These are phyloP conservation scores for Argyrosomus regius DNA, from an alignment of 2,797 vertebrate genomes.

Conservation along the genomic window DNA sequence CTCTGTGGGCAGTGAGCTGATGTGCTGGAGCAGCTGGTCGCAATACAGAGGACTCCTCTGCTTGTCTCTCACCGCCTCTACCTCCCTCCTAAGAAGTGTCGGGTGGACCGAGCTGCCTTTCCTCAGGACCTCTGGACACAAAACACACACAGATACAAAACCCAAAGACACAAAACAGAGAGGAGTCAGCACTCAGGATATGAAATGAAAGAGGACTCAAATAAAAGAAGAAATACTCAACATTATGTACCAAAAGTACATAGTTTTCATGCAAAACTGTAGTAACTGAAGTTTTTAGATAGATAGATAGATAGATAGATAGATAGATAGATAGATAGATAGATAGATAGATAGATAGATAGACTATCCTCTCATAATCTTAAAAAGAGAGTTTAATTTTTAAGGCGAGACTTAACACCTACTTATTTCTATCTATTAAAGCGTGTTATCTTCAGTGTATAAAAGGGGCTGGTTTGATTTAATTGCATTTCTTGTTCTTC, in stretches of 20 bases:
- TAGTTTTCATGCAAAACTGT: neutral
- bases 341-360: too few species aligned
- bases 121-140: constrained; percentile 89
- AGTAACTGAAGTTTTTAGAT: neutral
- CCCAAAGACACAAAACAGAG: neutral
- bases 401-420: neutral
- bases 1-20: constrained; percentile 72
- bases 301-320: too few species aligned
- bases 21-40: constrained; percentile 89
- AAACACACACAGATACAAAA: neutral
- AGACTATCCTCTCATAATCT: too few species aligned
- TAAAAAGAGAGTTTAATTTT: neutral
- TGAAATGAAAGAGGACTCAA: too few species aligned
- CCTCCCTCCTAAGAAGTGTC: constrained; percentile 84
- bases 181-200: neutral
- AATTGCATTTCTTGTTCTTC: neutral
- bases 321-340: too few species aligned
- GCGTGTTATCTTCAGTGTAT: neutral
- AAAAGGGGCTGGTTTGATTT: neutral
- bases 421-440: neutral
- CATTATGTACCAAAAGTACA: neutral
- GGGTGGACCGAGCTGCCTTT: constrained; percentile 86
- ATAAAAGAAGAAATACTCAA: neutral
- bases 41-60: constrained; percentile 87
- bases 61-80: constrained; percentile 86